Evolutionary conservation across 2,888 invertebrate genomes (phyloP), one percentile per base, ranked within the genome.

Genomic region (Mythimna loreyi): DNA sequence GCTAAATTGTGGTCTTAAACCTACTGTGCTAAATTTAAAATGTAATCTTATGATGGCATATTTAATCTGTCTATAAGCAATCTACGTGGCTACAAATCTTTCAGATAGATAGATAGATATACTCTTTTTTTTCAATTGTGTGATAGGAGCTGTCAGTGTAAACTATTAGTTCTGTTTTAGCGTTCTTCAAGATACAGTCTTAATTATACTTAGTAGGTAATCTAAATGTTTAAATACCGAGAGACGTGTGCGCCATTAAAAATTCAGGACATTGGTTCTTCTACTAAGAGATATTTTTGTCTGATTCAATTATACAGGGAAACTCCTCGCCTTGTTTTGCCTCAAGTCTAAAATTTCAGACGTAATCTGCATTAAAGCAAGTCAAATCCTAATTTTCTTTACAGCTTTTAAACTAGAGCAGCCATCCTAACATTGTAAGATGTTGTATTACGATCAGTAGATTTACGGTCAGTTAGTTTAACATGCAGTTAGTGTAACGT

Each of bases 1-100:
- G 25, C 6, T 16, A 33, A 45, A 36, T 21, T 52, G n/a, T 21
- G 0, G 11, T 45, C 7, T 16, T 68, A 33, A 68, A 74, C 52
- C 66, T 66, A 74, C 45, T 65, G 64, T 0, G 19, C 74, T 52
- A 50, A 19, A 43, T 64, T 2, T 19, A 11, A 52, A 11, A 43
- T 74, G n/a, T n/a, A n/a, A n/a, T n/a, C n/a, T 74, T 28, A 73
- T 19, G 33, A 43, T n/a, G 30, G 1, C 30, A 23, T 33, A 7
- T 36, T 7, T 30, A 16, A 6, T 28, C 21, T 13, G 8, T 21
- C 23, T 49, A 25, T 21, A 62, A 63, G 3, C 25, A 13, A 62
- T 33, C 25, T 9, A n/a, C n/a, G 23, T n/a, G 21, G 19, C 13
- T 56, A 25, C 19, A 9, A 50, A 52, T 0, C 3, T n/a, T n/a